Conservation (phyloP, 2,797 vertebrate genomes). For the Tamandua tetradactyla region DNA sequence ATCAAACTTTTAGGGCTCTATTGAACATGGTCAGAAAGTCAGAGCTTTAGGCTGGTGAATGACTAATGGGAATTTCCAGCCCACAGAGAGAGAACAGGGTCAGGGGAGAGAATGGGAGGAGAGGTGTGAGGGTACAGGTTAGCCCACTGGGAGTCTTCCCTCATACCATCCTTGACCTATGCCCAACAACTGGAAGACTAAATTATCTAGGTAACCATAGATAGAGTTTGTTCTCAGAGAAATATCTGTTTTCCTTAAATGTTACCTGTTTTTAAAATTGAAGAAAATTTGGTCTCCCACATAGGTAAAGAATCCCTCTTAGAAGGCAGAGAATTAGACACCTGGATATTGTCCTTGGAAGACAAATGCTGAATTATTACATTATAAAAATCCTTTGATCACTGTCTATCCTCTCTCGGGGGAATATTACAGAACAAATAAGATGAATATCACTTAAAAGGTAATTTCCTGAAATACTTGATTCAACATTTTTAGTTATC, state of each 20-base stretch:
- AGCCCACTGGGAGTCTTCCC: not conserved
- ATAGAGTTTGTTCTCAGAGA: not conserved
- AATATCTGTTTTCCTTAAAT: conserved; percentile 72
- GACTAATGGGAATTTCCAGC: conserved; percentile 7
- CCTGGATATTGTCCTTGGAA: conserved; percentile 58
- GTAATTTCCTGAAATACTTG: conserved; percentile 72
- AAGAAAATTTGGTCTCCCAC: conserved; percentile 65
- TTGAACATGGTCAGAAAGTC: not conserved
- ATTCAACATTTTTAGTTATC: not conserved
- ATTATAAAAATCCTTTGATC: conserved; percentile 70
- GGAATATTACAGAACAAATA: conserved; percentile 63
- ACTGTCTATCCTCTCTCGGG: conserved; percentile 56
- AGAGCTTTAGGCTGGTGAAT: not conserved
- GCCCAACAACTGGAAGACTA: not conserved
- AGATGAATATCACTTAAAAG: conserved; percentile 69
- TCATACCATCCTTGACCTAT: not conserved
- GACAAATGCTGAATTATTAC: conserved; percentile 25
- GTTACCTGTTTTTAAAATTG: conserved; percentile 79
- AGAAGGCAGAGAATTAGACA: conserved; percentile 54
- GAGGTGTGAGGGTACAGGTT: not conserved
- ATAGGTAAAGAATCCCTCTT: conserved; percentile 72
- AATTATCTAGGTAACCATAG: not conserved
- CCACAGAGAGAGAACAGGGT: not conserved
- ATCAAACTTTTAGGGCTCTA: not conserved
- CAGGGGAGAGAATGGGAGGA: not conserved